Percentiles rank a stretch among this genome's conserved stretches.
Evolutionary conservation across 2,113 vertebrate genomes (phyloP).

Genomic region (Pachycephala philippinensis): DNA sequence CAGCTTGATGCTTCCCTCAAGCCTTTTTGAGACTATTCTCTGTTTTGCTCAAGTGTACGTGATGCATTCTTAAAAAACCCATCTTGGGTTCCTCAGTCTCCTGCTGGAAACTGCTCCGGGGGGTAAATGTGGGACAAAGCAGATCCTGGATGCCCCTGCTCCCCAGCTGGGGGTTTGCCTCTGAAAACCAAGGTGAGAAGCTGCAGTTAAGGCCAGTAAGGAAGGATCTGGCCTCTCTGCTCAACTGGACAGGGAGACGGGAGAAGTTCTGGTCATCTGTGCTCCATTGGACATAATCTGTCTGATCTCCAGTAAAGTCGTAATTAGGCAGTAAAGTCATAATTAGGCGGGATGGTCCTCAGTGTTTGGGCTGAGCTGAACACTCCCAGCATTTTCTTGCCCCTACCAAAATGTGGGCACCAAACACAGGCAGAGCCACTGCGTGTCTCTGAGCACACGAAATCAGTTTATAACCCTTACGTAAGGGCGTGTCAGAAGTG

Average conservation of each 20-base stretch:
- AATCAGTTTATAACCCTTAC: neutral
- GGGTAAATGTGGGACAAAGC: neutral
- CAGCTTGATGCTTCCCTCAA: neutral
- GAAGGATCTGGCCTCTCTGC: neutral
- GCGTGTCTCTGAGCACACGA: neutral
- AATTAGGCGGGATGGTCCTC: neutral
- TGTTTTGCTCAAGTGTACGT: neutral
- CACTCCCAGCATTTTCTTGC: rapidly evolving
- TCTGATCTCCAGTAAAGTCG: neutral
- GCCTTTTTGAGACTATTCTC: neutral
- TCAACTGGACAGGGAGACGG: neutral
- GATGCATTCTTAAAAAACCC: neutral
- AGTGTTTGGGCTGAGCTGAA: neutral
- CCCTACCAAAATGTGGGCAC: neutral
- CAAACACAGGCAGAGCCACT: neutral
- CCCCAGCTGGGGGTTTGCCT: neutral
- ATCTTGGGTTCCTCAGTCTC: neutral
- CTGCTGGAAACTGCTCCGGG: neutral
- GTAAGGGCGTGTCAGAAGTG: neutral
- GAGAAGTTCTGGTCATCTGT: neutral
- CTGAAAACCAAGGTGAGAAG: neutral
- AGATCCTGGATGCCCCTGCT: neutral
- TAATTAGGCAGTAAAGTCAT: neutral
- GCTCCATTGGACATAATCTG: neutral
- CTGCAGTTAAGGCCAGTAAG: neutral